Evolutionary conservation across 1,140 invertebrate genomes (phyloP).

Genomic region (Drosophila micromelanica): DNA sequence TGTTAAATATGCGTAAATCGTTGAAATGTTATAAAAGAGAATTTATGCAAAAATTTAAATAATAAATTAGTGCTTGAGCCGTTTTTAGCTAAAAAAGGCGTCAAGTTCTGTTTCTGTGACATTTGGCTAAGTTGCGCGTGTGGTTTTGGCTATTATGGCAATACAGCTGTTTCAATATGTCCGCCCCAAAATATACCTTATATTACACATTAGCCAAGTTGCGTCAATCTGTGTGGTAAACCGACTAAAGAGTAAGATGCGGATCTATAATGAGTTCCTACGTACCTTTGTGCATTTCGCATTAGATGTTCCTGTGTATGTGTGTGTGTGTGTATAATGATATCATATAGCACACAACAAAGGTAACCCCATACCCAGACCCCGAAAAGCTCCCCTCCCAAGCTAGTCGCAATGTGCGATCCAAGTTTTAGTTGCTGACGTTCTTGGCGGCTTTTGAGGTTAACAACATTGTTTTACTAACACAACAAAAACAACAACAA

Average conservation of each 20-base stretch:
- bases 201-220: slow-evolving; percentile 30
- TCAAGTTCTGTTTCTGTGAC: slow-evolving; percentile 1
- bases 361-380: slow-evolving; percentile 31
- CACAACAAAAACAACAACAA: slow-evolving; percentile 25
- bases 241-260: slow-evolving; percentile 2
- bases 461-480: slow-evolving; percentile 75
- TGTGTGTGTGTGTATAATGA: slow-evolving; percentile 15
- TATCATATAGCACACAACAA: slow-evolving; percentile 36
- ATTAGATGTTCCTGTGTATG: neutral
- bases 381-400: neutral
- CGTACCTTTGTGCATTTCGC: slow-evolving; percentile 2
- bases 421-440: slow-evolving; percentile 71
- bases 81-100: neutral
- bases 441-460: slow-evolving; percentile 83
- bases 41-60: slow-evolving; percentile 4
- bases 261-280: slow-evolving; percentile 23
- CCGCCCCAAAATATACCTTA: slow-evolving; percentile 18
- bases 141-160: slow-evolving; percentile 38
- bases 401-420: slow-evolving; percentile 25
- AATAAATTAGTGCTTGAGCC: neutral
- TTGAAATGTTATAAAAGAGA: neutral
- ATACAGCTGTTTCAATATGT: slow-evolving; percentile 58
- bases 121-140: slow-evolving; percentile 30
- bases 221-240: slow-evolving; percentile 42
- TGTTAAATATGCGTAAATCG: neutral